A percentile compares a stretch with the other conserved stretches of the same genome.
Conservation (phyloP, 2,113 vertebrate genomes). For the Hystrix brachyura region DNA sequence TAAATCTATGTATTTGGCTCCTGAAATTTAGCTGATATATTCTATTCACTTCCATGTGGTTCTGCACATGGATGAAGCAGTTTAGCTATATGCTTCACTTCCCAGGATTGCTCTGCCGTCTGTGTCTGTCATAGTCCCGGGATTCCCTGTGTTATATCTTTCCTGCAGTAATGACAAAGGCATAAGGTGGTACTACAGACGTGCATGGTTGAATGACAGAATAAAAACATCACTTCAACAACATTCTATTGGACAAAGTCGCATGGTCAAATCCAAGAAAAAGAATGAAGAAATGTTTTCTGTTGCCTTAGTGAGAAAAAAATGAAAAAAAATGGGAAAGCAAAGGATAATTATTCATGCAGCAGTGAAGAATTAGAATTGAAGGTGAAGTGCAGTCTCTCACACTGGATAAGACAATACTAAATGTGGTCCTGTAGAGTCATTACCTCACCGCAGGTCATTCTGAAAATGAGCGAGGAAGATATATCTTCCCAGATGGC, state of each 20-base stretch:
- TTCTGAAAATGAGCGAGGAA: neutral
- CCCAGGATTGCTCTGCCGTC: neutral
- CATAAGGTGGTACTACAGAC: neutral
- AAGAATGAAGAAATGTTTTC: neutral
- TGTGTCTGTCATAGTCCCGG: neutral
- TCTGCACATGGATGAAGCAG: neutral
- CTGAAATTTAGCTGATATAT: neutral
- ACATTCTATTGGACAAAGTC: neutral
- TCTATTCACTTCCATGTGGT: neutral
- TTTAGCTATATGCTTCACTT: neutral
- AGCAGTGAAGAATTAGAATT: neutral
- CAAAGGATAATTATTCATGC: neutral
- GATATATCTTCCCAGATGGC: neutral
- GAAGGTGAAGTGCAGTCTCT: neutral
- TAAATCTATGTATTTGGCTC: neutral
- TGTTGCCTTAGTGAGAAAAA: neutral
- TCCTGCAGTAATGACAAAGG: neutral
- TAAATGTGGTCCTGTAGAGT: neutral
- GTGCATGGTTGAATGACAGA: neutral
- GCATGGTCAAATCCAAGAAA: neutral
- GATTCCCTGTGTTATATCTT: neutral
- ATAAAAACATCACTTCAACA: neutral
- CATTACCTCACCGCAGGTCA: neutral
- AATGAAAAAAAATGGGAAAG: neutral
- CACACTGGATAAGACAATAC: neutral